Conservation (phyloP, 1,140 invertebrate species). For the Campodea augens region DNA sequence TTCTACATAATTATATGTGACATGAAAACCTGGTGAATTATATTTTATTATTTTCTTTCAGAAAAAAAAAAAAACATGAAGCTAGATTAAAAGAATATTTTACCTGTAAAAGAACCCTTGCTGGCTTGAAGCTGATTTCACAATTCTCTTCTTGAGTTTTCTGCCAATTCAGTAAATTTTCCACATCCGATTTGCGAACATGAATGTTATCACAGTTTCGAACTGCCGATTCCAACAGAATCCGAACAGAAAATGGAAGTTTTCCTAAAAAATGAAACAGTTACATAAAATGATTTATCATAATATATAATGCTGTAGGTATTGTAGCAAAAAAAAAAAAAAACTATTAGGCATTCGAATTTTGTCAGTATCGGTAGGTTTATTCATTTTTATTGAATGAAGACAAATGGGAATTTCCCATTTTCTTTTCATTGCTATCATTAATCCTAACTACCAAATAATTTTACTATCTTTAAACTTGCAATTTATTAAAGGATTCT, state of each 20-base stretch:
- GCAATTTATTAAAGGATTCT: too few species aligned
- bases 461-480: too few species aligned
- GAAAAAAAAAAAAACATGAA: neutral
- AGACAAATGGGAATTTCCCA: too few species aligned
- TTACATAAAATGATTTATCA: constrained; percentile 5
- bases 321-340: too few species aligned
- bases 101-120: constrained; percentile 83
- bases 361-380: too few species aligned
- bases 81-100: constrained; percentile 8
- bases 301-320: too few species aligned
- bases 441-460: too few species aligned
- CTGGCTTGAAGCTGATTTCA: constrained; percentile 92
- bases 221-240: constrained; percentile 85
- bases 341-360: too few species aligned
- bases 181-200: constrained; percentile 63
- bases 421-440: too few species aligned
- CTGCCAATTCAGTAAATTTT: constrained; percentile 84
- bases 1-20: too few species aligned
- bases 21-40: too few species aligned
- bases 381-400: too few species aligned
- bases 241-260: constrained; percentile 83
- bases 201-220: constrained; percentile 94
- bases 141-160: constrained; percentile 50
- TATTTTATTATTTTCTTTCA: neutral
- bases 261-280: constrained; percentile 31